phyloP scores from a whole-genome alignment of 2,888 invertebrate species.

The Eupithecia exiguata region DNA sequence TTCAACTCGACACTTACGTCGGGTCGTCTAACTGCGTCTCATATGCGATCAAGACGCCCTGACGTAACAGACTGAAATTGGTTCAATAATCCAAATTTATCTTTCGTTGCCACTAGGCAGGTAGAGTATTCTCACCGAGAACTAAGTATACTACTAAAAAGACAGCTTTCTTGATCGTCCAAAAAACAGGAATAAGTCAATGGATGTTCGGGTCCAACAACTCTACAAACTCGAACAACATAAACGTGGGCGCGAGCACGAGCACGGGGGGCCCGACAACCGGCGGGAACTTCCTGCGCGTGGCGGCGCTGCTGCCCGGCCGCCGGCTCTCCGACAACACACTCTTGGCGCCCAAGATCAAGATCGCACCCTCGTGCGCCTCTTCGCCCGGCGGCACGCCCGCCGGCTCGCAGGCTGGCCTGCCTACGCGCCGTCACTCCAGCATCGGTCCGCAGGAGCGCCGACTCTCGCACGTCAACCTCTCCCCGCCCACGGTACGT shows the following conservation, averaged over 20 bases:
- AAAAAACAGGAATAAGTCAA: constrained; percentile 84
- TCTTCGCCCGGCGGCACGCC: constrained; percentile 90
- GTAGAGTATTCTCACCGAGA: constrained; percentile 13
- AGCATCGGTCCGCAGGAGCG: constrained; percentile 96
- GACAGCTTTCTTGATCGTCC: constrained; percentile 21
- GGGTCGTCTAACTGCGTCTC: no score
- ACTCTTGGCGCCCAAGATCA: constrained; percentile 94
- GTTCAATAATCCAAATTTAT: constrained; percentile 23
- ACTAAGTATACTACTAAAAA: constrained; percentile 20
- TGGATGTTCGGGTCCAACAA: constrained; percentile 94
- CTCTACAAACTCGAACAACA: constrained; percentile 87
- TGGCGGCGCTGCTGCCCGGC: constrained; percentile 91
- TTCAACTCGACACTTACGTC: neutral
- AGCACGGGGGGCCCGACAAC: constrained; percentile 18
- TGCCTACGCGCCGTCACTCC: constrained; percentile 94
- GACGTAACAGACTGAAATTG: neutral
- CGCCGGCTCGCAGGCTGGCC: constrained; percentile 87
- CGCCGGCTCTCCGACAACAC: constrained; percentile 96
- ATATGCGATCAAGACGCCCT: neutral
- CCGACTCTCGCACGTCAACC: constrained; percentile 91
- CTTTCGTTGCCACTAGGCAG: constrained; percentile 29
- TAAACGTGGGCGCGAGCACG: constrained; percentile 24
- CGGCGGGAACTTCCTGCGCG: constrained; percentile 90
- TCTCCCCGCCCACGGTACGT: constrained; percentile 95
- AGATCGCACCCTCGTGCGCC: constrained; percentile 94